Evolutionary conservation across 2,888 invertebrate genomes (phyloP).

Genomic region (Cyaniris semiargus): DNA sequence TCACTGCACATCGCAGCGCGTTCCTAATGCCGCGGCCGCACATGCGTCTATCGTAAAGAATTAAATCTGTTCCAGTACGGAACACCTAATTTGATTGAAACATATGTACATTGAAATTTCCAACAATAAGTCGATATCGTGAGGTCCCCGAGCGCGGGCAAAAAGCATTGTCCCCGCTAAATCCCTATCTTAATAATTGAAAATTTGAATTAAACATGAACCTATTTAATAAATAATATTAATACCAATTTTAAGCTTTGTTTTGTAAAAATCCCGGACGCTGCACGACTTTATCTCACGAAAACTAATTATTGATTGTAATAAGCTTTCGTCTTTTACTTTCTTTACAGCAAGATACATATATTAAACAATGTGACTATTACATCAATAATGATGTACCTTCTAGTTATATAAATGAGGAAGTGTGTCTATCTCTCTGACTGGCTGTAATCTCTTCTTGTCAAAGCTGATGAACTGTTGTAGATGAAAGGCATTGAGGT

Average conservation of each 20-base stretch:
- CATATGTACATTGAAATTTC: not conserved
- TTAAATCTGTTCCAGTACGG: too few relatives aligned
- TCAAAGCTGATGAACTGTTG: too few relatives aligned
- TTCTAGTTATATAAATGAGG: too few relatives aligned
- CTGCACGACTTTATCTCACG: not conserved
- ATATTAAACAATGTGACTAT: too few relatives aligned
- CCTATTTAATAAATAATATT: constrained; percentile 9
- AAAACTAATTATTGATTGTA: not conserved
- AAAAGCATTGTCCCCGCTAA: constrained; percentile 7
- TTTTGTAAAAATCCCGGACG: too few relatives aligned
- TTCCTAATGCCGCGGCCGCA: too few relatives aligned
- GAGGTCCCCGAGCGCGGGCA: constrained; percentile 6
- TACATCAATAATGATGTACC: too few relatives aligned
- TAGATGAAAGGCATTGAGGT: too few relatives aligned
- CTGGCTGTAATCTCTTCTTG: too few relatives aligned
- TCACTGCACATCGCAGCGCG: not conserved
- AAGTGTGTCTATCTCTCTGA: too few relatives aligned
- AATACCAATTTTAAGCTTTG: not conserved
- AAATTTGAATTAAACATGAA: constrained; percentile 24
- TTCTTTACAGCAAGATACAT: too few relatives aligned
- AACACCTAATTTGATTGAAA: not conserved
- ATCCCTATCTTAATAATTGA: constrained; percentile 12
- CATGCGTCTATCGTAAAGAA: too few relatives aligned
- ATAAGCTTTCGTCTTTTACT: not conserved
- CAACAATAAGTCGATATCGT: not conserved